These are phyloP conservation scores for Galaxias olidus DNA, from an alignment of 2,797 vertebrate species.

Conservation along the genomic window DNA sequence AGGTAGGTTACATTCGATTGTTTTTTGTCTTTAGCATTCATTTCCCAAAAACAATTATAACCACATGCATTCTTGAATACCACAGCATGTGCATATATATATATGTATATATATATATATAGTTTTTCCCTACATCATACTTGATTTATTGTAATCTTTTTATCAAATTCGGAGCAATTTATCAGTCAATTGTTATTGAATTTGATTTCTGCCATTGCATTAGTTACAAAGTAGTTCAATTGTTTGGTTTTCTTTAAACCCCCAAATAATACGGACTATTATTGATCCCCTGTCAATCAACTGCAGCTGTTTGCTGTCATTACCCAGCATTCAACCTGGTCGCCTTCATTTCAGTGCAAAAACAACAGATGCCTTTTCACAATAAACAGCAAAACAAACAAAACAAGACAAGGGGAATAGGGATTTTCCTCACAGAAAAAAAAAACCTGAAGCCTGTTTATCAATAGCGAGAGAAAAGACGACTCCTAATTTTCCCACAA, in stretches of 20 bases:
- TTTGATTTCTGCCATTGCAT: slow-evolving; percentile 23
- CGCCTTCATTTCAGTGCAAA: slow-evolving; percentile 74
- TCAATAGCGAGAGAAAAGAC: slow-evolving; percentile 36
- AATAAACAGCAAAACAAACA: slow-evolving; percentile 15
- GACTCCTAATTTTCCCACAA: slow-evolving; percentile 47
- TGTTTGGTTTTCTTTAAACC: slow-evolving; percentile 15
- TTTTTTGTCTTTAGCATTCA: slow-evolving; percentile 64
- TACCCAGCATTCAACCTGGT: slow-evolving; percentile 66
- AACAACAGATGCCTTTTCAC: slow-evolving; percentile 53
- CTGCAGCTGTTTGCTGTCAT: slow-evolving; percentile 67
- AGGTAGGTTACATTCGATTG: no score
- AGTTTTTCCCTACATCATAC: slow-evolving; percentile 29
- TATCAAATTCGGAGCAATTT: slow-evolving; percentile 36
- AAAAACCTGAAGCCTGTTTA: slow-evolving; percentile 44
- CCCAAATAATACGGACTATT: slow-evolving; percentile 41
- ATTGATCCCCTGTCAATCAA: slow-evolving; percentile 62
- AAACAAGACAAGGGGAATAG: slow-evolving; percentile 12
- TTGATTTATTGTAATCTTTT: slow-evolving; percentile 39
- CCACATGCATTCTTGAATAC: slow-evolving; percentile 70
- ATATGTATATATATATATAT: no score
- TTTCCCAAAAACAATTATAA: slow-evolving; percentile 66
- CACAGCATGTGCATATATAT: slow-evolving; percentile 56
- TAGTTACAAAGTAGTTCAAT: no score
- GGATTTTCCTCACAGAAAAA: slow-evolving; percentile 24
- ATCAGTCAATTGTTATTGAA: slow-evolving; percentile 23